A percentile compares a stretch with the other conserved stretches of the same genome.
Evolutionary conservation across 2,888 invertebrate genomes (phyloP).

Genomic region (Autographa pulchrina): DNA sequence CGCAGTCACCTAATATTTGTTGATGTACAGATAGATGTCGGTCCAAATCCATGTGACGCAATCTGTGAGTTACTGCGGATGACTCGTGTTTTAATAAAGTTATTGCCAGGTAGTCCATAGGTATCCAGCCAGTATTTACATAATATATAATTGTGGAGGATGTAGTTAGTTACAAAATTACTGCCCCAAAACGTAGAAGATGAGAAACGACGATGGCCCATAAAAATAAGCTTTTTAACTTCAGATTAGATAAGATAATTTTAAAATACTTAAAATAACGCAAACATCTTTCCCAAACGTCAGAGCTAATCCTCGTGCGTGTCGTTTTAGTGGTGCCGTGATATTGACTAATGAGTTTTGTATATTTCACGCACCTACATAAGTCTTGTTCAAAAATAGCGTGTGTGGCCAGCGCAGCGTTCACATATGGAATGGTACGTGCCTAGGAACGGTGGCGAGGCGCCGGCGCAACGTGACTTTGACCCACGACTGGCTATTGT

Average conservation of each 20-base stretch:
- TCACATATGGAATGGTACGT: conserved; percentile 63
- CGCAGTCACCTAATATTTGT: neutral
- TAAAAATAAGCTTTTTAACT: neutral
- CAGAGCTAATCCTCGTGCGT: neutral
- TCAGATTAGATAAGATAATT: neutral
- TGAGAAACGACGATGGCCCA: too few relatives aligned
- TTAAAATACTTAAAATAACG: neutral
- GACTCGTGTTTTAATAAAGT: neutral
- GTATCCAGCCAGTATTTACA: neutral
- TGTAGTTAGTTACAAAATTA: neutral
- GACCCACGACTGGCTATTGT: conserved; percentile 64
- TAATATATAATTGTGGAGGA: neutral
- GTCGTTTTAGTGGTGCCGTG: conserved; percentile 1
- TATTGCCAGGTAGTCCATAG: neutral
- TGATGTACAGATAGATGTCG: neutral
- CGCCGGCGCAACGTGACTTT: conserved; percentile 69
- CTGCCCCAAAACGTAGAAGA: too few relatives aligned
- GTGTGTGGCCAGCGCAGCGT: conserved; percentile 39
- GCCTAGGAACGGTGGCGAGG: conserved; percentile 50
- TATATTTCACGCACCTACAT: conserved; percentile 21
- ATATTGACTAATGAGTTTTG: conserved; percentile 3
- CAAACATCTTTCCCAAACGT: neutral
- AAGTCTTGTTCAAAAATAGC: conserved; percentile 40
- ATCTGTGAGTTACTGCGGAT: neutral
- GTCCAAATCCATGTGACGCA: conserved; percentile 7